A percentile compares a stretch with the other conserved stretches of the same genome.
phyloP scores from a whole-genome alignment of 2,888 invertebrate species.

The Ichneumoninae sp. region DNA sequence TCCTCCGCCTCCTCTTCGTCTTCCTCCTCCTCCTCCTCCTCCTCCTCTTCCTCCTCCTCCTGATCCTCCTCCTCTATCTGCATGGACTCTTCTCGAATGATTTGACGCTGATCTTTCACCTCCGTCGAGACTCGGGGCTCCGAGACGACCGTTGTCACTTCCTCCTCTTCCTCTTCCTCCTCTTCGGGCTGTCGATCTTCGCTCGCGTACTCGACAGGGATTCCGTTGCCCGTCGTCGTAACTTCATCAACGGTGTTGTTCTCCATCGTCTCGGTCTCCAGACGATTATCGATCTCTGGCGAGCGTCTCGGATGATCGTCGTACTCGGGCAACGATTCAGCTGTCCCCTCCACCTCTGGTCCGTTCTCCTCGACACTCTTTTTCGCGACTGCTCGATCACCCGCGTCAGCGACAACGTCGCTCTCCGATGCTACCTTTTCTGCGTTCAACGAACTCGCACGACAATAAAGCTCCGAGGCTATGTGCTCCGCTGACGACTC shows the following conservation, averaged over 20 bases:
- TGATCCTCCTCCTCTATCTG: conserved; percentile 32
- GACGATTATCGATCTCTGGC: conserved; percentile 45
- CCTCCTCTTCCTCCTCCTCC: background rate
- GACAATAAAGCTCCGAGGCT: conserved; percentile 73
- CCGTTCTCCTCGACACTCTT: conserved; percentile 54
- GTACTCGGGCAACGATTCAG: conserved; percentile 46
- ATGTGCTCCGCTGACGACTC: conserved; percentile 77
- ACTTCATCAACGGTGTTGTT: conserved; percentile 30
- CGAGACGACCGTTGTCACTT: conserved; percentile 12
- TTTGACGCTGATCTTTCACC: conserved; percentile 24
- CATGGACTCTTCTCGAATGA: conserved; percentile 51
- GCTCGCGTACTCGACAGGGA: conserved; percentile 43
- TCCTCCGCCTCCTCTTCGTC: too few relatives aligned
- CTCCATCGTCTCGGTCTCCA: conserved; percentile 41
- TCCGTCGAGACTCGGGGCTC: conserved; percentile 52
- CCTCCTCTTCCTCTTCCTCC: conserved; percentile 35
- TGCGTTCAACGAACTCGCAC: conserved; percentile 71
- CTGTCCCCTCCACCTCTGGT: conserved; percentile 43
- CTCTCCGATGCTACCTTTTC: conserved; percentile 61
- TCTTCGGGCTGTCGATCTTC: conserved; percentile 31
- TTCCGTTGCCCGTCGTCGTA: conserved; percentile 43
- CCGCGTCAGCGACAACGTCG: background rate
- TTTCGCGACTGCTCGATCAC: conserved; percentile 5
- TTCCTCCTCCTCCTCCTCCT: too few relatives aligned
- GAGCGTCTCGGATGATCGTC: conserved; percentile 42